These are phyloP conservation scores for Gopherus evgoodei DNA, from an alignment of 2,113 vertebrate species.

Conservation along the genomic window DNA sequence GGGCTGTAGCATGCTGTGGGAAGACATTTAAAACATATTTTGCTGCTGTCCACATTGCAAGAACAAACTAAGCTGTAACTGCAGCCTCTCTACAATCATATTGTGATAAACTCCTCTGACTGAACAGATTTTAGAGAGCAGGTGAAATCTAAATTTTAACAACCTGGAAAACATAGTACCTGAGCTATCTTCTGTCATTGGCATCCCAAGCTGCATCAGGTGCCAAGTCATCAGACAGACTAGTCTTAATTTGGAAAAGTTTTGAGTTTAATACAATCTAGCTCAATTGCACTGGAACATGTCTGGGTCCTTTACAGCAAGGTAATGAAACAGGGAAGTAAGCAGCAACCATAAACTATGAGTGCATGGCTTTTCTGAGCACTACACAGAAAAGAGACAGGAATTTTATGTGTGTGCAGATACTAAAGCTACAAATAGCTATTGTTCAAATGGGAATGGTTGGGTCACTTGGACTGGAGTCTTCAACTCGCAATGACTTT, in stretches of 20 bases:
- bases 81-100: neutral
- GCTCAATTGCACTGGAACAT: neutral
- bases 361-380: neutral
- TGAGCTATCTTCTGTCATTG: neutral
- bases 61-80: neutral
- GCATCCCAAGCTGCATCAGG: neutral
- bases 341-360: neutral
- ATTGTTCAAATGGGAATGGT: constrained; percentile 31
- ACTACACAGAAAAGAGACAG: accelerated
- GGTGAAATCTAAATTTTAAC: neutral
- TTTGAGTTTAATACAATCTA: neutral
- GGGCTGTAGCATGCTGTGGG: neutral
- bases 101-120: neutral
- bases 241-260: neutral
- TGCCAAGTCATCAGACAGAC: neutral
- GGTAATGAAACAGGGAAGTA: neutral
- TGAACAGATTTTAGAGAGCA: neutral
- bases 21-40: neutral
- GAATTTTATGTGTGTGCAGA: accelerated
- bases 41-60: neutral
- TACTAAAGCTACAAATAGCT: accelerated
- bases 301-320: neutral
- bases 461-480: constrained; percentile 73
- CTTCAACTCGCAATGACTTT: constrained; percentile 72
- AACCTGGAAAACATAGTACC: neutral